Evolutionary conservation across 2,888 invertebrate species (phyloP), one percentile per base, ranked within the genome.

Genomic region (Zonitis immaculata): DNA sequence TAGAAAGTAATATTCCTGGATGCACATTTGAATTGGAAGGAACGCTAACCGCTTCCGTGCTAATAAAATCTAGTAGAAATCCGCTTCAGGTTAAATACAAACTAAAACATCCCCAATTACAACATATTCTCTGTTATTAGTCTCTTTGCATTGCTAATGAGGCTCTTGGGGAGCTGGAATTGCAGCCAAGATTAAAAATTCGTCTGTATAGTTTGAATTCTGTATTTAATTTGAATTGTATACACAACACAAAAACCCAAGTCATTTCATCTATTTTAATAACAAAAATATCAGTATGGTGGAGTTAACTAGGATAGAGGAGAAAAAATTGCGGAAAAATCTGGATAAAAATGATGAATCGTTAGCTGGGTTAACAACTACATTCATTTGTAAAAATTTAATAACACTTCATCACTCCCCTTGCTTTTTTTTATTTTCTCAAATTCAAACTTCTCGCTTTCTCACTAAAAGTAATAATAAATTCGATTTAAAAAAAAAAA

Each of bases 141-240:
- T 60, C 63, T 63, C 66, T 66, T 65, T 66, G 66, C 61, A 62
- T 63, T 65, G 65, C 65, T 67, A 67, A 67, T 67, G 64, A 67
- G 67, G 51, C 58, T 60, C 60, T 63, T 58, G 59, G 50, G 56
- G 51, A 57, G 59, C 53, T 54, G 51, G 57, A 63, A 63, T 61
- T 62, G 62, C 64, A 60, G 51, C 53, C 49, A 63, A 64, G 64
- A 64, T 64, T 64, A 64, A 64, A 64, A 64, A 64, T 58, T 61
- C 49, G 54, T 52, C 56, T 51, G 54, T 50, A n/a, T n/a, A 52
- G 49, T 61, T 61, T 51, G 57, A 54, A 62, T 62, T 62, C 52
- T 45, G 58, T 52, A 48, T 59, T 57, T 61, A 61, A 61, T 63
- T 61, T 56, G 51, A 59, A 51, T 52, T 46, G 12, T 28, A 27